Evolutionary conservation across 1,140 invertebrate genomes (phyloP), one percentile per base, ranked within the genome.

Genomic region (Acromyrmex charruanus): DNA sequence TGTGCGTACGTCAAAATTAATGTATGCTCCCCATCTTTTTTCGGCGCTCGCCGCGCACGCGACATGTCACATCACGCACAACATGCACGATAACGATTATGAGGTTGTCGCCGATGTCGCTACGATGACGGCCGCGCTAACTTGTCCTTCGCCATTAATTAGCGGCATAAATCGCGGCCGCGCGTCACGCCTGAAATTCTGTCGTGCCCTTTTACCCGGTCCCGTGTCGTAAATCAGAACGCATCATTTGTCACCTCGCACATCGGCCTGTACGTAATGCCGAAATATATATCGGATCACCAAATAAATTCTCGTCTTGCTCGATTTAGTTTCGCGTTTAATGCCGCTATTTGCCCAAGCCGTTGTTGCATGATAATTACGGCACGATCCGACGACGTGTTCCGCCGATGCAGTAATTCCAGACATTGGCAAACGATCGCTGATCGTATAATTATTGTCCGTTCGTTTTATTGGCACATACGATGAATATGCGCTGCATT

Each of bases 281-380:
- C 68, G 68, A 82, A 74, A 74, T 84, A 49, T 59, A 72, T 72
- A 55, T 74, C 16, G 69, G 14, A 25, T 61, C 18, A 16, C 28
- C 80, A 25, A 61, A 84, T 61, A 75, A 74, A 74, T 84, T 74
- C 39, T 21, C 39, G 39, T 74, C 69, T 74, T 61, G 80, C 55
- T 74, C 39, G 68, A 74, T 84, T 82, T 72, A 82, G 68, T 59
- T 72, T 61, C 39, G 35, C 25, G 16, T 74, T 74, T 84, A 74
- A 74, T 61, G 69, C 39, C 66, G 35, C 66, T 81, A 58, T 71
- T 71, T 69, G 65, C 39, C n/a, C 51, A 44, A 84, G 55, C 68
- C 68, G 80, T 49, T 74, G 80, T 71, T 58, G 66, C 63, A 74
- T 61, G 69, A 84, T 74, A 59, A 84, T 84, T 71, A 53, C 66